Conservation (phyloP, 2,113 vertebrate genomes). For the Phasianus colchicus region DNA sequence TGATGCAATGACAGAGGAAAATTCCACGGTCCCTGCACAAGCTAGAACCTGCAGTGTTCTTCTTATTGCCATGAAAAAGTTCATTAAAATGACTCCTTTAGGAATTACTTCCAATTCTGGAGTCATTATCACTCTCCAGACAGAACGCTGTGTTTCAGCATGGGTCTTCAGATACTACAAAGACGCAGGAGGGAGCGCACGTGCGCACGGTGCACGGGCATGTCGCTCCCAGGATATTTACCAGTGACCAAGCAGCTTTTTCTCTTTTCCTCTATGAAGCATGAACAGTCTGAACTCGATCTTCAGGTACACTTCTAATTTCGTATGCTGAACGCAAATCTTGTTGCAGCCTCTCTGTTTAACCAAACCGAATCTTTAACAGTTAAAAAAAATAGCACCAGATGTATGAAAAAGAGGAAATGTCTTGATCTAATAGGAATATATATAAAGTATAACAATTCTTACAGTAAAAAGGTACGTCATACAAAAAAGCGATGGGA, state of each 20-base stretch:
- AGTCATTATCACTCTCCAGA: conserved; percentile 51
- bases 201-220: not conserved
- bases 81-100: conserved; percentile 53
- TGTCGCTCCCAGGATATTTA: not conserved
- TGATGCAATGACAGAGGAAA: conserved; percentile 23
- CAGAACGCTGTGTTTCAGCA: conserved; percentile 29
- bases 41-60: conserved; percentile 66
- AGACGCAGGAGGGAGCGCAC: not conserved
- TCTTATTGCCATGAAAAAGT: conserved; percentile 71
- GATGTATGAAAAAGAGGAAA: conserved; percentile 81
- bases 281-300: not conserved
- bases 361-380: conserved; percentile 67
- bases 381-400: conserved; percentile 79
- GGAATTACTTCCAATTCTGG: conserved; percentile 47
- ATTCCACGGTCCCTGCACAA: conserved; percentile 8
- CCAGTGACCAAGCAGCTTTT: not conserved
- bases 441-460: conserved; percentile 73
- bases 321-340: conserved; percentile 1
- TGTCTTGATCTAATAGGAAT: conserved; percentile 76
- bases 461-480: conserved; percentile 74
- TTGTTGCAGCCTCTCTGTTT: conserved; percentile 61
- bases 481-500: conserved; percentile 71
- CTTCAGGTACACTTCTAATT: conserved; percentile 13
- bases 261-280: not conserved
- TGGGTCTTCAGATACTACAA: conserved; percentile 31